Conservation (phyloP, 2,888 invertebrate species). For the Aphidius colemani region DNA sequence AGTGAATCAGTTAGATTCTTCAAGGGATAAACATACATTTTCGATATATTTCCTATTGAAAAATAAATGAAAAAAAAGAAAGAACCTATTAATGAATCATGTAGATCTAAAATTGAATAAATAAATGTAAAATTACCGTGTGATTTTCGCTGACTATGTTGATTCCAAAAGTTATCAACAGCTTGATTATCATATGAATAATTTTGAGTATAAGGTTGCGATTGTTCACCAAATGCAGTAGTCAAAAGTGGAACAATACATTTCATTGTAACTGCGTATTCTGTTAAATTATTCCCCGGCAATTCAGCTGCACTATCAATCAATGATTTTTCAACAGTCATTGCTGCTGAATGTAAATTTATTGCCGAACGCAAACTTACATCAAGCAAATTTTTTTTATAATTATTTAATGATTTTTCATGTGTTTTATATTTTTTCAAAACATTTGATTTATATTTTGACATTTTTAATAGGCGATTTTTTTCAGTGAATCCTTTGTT, state of each 20-base stretch:
- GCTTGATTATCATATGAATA: neutral
- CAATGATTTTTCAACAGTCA: conserved; percentile 34
- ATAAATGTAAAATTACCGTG: neutral
- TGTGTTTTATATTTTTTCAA: conserved; percentile 27
- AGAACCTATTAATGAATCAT: no score
- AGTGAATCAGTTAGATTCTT: conserved; percentile 37
- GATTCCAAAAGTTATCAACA: neutral
- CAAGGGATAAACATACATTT: conserved; percentile 25
- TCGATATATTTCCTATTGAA: no score
- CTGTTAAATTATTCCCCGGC: conserved; percentile 19
- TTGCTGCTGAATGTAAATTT: conserved; percentile 30
- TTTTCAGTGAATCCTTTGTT: conserved; percentile 30
- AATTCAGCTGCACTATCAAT: conserved; percentile 31
- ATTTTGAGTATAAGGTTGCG: neutral
- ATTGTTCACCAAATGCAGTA: neutral
- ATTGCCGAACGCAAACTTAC: conserved; percentile 29
- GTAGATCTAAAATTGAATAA: neutral
- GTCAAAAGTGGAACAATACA: conserved; percentile 10
- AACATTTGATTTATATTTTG: neutral
- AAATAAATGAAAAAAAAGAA: conserved; percentile 3
- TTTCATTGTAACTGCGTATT: conserved; percentile 22
- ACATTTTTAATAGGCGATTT: conserved; percentile 18
- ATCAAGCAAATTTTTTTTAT: conserved; percentile 28
- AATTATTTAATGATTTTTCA: conserved; percentile 30
- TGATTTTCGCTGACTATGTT: neutral